Evolutionary conservation across 2,113 vertebrate species (phyloP).

Genomic region (Ornithorhynchus anatinus): DNA sequence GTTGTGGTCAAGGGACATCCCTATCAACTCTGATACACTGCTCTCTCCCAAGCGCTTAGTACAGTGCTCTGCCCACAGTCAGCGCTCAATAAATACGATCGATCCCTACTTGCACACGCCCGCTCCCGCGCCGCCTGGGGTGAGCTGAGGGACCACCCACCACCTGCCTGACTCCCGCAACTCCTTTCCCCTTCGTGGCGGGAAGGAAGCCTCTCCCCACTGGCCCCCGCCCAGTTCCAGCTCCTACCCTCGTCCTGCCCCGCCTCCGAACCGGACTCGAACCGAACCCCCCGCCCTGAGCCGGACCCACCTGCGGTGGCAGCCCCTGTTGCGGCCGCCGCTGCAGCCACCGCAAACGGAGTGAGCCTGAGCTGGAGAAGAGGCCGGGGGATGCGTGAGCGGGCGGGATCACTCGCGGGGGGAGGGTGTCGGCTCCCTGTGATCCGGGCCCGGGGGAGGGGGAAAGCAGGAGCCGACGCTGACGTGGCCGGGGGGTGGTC

Average conservation of each 20-base stretch:
- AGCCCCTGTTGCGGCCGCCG: not conserved
- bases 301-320: not conserved
- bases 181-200: not conserved
- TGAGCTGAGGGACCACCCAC: not conserved
- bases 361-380: not conserved
- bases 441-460: not conserved
- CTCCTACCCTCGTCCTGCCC: not conserved
- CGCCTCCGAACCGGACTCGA: not conserved
- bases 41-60: not conserved
- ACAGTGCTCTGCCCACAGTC: not conserved
- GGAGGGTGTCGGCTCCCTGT: not conserved
- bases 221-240: not conserved
- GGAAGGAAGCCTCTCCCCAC: not conserved
- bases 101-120: too few relatives aligned
- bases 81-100: not conserved
- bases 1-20: too few relatives aligned
- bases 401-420: not conserved
- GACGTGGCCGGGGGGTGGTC: too few relatives aligned
- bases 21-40: too few relatives aligned
- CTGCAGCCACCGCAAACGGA: not conserved
- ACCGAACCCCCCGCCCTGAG: fast-evolving
- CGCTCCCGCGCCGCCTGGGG: not conserved
- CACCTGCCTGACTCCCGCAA: not conserved
- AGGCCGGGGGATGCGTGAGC: not conserved
- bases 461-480: too few relatives aligned